Percentiles rank a stretch among this genome's conserved stretches.
Evolutionary conservation across 2,113 vertebrate species (phyloP).

Genomic region (Cariama cristata): DNA sequence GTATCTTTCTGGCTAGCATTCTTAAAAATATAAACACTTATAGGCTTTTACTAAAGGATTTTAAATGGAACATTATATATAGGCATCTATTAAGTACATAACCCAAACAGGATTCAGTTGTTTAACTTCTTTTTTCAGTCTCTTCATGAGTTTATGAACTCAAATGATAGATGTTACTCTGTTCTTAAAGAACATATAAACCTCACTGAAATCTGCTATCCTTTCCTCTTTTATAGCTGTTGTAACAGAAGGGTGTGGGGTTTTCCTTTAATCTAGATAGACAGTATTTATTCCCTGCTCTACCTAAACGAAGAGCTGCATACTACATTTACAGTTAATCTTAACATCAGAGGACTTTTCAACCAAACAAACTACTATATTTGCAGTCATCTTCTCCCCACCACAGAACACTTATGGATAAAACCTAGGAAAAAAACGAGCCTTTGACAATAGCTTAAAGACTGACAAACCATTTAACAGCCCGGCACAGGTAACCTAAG

Average conservation of each 20-base stretch:
- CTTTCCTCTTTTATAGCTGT: neutral
- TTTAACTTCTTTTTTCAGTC: neutral
- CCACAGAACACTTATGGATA: neutral
- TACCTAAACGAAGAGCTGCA: neutral
- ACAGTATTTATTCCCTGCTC: neutral
- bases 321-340: accelerated
- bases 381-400: neutral
- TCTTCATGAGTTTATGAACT: neutral
- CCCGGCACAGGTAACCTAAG: neutral
- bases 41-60: neutral
- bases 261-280: neutral
- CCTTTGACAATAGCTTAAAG: neutral
- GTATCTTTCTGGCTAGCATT: neutral
- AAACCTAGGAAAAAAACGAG: neutral
- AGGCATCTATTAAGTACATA: neutral
- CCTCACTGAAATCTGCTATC: neutral
- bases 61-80: neutral
- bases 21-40: neutral
- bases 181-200: neutral
- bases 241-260: neutral
- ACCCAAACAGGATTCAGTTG: neutral
- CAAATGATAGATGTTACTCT: neutral
- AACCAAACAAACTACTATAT: neutral
- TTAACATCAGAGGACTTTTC: neutral
- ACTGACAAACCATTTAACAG: neutral